Conservation (phyloP, 2,888 invertebrate species). For the Hybos culiciformis region DNA sequence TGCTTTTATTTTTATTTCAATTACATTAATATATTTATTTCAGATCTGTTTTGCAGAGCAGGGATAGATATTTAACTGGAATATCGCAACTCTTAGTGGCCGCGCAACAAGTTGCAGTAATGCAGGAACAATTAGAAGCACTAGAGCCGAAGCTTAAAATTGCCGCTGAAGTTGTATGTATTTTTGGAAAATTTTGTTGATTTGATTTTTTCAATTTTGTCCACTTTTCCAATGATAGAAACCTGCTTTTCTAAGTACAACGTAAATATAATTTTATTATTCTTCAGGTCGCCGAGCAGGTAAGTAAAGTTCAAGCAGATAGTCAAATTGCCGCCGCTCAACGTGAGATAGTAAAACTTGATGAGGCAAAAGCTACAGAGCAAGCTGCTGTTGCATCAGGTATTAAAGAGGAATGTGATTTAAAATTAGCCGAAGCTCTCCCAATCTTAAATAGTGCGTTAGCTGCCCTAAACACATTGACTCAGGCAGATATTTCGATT, state of each 20-base stretch:
- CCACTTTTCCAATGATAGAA: no score
- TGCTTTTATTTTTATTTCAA: background rate
- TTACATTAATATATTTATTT: constrained; percentile 13
- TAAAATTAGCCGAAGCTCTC: constrained; percentile 79
- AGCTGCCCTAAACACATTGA: constrained; percentile 77
- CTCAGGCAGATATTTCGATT: constrained; percentile 73
- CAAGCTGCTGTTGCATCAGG: constrained; percentile 65
- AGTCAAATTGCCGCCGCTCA: constrained; percentile 64
- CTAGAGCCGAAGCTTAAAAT: constrained; percentile 76
- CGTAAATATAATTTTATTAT: background rate
- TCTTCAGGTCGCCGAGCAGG: constrained; percentile 49
- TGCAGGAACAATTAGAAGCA: constrained; percentile 71
- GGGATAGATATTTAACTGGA: constrained; percentile 71
- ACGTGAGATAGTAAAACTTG: constrained; percentile 50
- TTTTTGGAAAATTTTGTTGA: background rate
- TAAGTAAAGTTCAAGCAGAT: constrained; percentile 76
- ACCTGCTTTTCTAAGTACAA: no score
- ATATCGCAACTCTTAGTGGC: constrained; percentile 74
- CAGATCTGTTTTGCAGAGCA: constrained; percentile 50
- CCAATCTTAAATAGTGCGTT: constrained; percentile 80
- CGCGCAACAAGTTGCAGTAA: constrained; percentile 60
- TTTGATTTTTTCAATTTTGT: no score
- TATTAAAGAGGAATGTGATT: constrained; percentile 88
- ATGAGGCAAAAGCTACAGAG: constrained; percentile 65
- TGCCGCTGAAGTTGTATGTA: constrained; percentile 65